Evolutionary conservation across 2,888 invertebrate species (phyloP), one percentile per base, ranked within the genome.

Genomic region (Drosophila mettleri): DNA sequence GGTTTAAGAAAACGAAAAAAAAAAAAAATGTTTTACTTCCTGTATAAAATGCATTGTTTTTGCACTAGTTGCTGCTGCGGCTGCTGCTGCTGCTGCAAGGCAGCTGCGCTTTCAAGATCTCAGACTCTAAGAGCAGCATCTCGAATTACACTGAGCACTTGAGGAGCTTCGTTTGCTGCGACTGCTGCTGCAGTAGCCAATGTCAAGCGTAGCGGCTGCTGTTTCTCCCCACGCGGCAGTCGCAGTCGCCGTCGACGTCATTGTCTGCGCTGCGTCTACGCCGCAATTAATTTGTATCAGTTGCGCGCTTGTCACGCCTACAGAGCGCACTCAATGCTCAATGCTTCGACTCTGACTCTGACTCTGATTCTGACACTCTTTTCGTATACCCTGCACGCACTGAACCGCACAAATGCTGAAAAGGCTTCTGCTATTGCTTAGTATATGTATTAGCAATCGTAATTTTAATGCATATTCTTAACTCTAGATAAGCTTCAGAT

Each of bases 271-370:
- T 57, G 64, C 65, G 79, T 79, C 79, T 79, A 67, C 75, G 81
- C 67, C 69, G 75, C 73, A 74, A 80, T 83, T 83, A 80, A 82
- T 82, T 82, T 81, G 76, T 81, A 76, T 71, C 80, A 62, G 62
- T 34, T 49, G 54, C 41, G 54, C 55, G 54, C 55, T 76, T 76
- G 76, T 75, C 69, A 69, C 77, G 77, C 78, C 80, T 52, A 70
- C 80, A 45, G 45, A 41, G 58, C 33, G 58, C 58, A 51, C 43
- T 69, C 36, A 49, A 52, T 46, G 41, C 46, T 51, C 34, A 68
- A 33, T 33, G 41, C 54, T 18, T 24, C 18, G 27, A 12, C 14
- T 43, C 9, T 41, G n/a, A n/a, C n/a, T n/a, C n/a, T n/a, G n/a
- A n/a, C 54, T 18, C 18, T n/a, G 27, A 12, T 9, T 43, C 9